A percentile compares a stretch with the other conserved stretches of the same genome.
Evolutionary conservation across 2,113 vertebrate genomes (phyloP).

Genomic region (Athene noctua): DNA sequence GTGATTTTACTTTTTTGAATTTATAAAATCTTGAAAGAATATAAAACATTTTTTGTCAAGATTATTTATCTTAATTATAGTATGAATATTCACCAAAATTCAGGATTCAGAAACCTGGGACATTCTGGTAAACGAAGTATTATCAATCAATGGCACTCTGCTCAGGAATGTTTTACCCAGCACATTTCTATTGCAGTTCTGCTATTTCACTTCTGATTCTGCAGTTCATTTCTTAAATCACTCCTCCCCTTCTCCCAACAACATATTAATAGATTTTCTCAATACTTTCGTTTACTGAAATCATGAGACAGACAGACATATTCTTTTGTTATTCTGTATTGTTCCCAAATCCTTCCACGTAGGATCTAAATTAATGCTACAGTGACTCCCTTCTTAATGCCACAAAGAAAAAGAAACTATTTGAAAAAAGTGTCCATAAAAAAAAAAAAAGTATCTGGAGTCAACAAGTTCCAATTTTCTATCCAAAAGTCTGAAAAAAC

Average conservation of each 20-base stretch:
- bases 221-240: background rate
- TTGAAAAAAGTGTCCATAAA: background rate
- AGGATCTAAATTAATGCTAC: background rate
- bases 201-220: background rate
- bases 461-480: background rate
- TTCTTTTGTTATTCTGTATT: background rate
- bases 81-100: background rate
- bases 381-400: background rate
- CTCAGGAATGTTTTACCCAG: background rate
- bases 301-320: background rate
- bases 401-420: background rate
- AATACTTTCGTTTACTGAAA: background rate
- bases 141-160: background rate
- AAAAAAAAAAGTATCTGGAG: background rate
- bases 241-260: background rate
- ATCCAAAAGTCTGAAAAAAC: background rate
- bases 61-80: background rate
- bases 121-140: background rate
- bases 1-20: background rate
- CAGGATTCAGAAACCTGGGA: background rate
- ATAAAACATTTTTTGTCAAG: background rate
- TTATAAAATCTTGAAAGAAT: background rate
- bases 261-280: background rate
- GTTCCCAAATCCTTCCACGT: background rate
- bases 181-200: background rate